A percentile compares a stretch with the other conserved stretches of the same genome.
These are phyloP conservation scores for Gambusia affinis DNA, from an alignment of 2,113 vertebrate genomes.

Conservation along the genomic window DNA sequence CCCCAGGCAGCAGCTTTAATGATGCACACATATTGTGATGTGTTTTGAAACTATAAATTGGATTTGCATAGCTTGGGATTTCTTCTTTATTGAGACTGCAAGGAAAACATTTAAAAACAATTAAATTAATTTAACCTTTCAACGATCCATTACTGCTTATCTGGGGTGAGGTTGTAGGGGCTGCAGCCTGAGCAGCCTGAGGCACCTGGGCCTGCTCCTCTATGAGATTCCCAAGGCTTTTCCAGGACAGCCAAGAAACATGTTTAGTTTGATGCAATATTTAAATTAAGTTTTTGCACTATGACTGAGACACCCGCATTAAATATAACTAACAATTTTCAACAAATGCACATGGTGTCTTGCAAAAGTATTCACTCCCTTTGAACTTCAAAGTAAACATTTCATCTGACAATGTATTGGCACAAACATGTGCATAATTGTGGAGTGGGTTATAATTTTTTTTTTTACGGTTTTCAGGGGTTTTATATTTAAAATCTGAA, in stretches of 20 bases:
- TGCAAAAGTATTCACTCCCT: not conserved
- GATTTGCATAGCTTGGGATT: too few species aligned
- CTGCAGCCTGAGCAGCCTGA: too few species aligned
- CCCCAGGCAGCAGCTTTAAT: not conserved
- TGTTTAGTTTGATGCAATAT: not conserved
- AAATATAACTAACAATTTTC: slow-evolving; percentile 26
- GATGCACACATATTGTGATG: not conserved
- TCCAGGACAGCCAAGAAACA: too few species aligned
- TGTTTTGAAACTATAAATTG: not conserved
- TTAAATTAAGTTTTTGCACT: not conserved
- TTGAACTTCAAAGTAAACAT: not conserved
- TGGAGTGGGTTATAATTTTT: too few species aligned
- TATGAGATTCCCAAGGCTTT: too few species aligned
- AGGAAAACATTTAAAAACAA: not conserved
- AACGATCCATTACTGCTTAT: too few species aligned
- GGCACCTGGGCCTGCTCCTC: too few species aligned
- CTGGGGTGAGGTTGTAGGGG: too few species aligned
- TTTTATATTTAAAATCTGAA: too few species aligned
- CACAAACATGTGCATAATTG: too few species aligned
- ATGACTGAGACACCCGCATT: not conserved
- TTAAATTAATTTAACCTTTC: not conserved
- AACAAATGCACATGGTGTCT: slow-evolving; percentile 23
- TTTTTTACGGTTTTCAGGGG: too few species aligned
- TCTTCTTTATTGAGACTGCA: not conserved
- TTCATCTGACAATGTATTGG: too few species aligned